Base-by-base conservation (phyloP, 2,888 invertebrate genomes). In the Bedellia somnulentella region DNA sequence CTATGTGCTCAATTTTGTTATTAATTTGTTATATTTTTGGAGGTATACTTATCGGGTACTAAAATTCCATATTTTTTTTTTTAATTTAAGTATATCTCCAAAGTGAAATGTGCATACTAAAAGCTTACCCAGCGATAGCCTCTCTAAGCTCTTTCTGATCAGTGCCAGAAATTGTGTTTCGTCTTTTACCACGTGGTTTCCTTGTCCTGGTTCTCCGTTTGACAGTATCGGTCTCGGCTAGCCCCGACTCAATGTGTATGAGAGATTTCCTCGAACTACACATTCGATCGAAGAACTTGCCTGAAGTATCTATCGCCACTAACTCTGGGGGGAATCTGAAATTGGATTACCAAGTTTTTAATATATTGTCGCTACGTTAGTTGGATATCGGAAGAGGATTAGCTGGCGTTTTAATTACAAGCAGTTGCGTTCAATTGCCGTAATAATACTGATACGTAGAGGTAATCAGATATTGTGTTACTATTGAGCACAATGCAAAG, bases 81-180 rank as follows among this genome's bases (percentile, higher is more conserved):
- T n/a, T 9, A 25, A 12, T 5, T 25, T 21, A 62, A 64, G 61
- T 62, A 54, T 59, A 63, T 47, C 67, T 53, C 45, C 17, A 42
- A 48, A 50, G 56, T 56, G 51, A 46, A 57, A 52, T 51, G 73
- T 76, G 70, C 70, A 67, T 44, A 53, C 68, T 66, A 67, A 47
- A 75, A 64, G 83, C 87, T 81, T 80, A 89, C 90, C 87, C 87
- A 73, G 85, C 86, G 52, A 89, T 81, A 52, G 89, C 90, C 68
- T 87, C 86, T 63, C 85, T 83, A 64, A 92, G 88, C 79, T 92
- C 92, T 76, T 88, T 89, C 58, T 89, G 87, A 79, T 91, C 91
- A 49, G 88, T 91, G 61, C 92, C 91, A 47, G 91, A 89, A 57
- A 93, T 86, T 50, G 93, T 93, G 70, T 93, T 93, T 59, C 93